A percentile compares a stretch with the other conserved stretches of the same genome.
Evolutionary conservation across 2,113 vertebrate genomes (phyloP).

Genomic region (Kryptolebias marmoratus): DNA sequence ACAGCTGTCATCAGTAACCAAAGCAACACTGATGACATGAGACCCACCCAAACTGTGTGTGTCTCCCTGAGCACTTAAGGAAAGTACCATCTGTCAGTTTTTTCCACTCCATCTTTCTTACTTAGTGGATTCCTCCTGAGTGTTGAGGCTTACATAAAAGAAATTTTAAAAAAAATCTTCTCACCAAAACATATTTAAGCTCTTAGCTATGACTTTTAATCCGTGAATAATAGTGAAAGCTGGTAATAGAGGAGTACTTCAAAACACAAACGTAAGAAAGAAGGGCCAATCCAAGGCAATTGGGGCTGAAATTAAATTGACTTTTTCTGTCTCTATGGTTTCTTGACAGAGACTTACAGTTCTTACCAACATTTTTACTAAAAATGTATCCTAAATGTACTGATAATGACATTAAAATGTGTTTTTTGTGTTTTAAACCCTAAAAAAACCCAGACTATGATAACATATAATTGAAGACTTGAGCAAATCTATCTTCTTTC

Average conservation of each 20-base stretch:
- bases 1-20: slow-evolving; percentile 62
- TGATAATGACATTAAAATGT: no score
- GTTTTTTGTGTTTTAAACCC: no score
- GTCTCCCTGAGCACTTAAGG: slow-evolving; percentile 67
- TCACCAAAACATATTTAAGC: slow-evolving; percentile 66
- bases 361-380: no score
- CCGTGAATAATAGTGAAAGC: slow-evolving; percentile 36
- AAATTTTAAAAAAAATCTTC: slow-evolving; percentile 69
- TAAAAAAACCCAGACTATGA: no score
- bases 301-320: background rate
- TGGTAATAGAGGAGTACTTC: background rate
- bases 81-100: slow-evolving; percentile 75
- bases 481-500: no score
- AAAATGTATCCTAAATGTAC: no score
- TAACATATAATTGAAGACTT: no score
- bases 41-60: slow-evolving; percentile 58
- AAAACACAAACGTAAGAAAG: slow-evolving; percentile 7
- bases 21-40: slow-evolving; percentile 52
- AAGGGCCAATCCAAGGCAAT: slow-evolving; percentile 29
- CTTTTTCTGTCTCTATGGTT: no score
- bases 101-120: slow-evolving; percentile 59
- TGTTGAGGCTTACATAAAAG: background rate
- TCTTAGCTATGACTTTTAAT: slow-evolving; percentile 42
- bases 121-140: slow-evolving; percentile 25
- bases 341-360: no score